Conservation (phyloP, 2,888 invertebrate genomes). For the Orchestes rusci region DNA sequence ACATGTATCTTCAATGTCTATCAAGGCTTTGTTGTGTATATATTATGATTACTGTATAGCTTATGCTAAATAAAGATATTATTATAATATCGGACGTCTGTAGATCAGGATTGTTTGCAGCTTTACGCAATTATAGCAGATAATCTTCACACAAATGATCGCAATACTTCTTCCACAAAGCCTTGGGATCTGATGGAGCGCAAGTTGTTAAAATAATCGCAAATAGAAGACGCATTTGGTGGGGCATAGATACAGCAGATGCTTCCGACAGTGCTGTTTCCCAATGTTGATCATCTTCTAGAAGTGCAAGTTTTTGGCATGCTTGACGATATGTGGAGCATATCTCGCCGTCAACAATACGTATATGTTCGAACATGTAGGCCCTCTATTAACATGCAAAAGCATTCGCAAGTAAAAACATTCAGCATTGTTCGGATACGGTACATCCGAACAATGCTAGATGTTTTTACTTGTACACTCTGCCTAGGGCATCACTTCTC, state of each 20-base stretch:
- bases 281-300: conserved; percentile 25
- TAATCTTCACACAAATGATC: too few relatives aligned
- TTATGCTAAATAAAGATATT: too few relatives aligned
- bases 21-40: background rate
- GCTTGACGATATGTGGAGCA: conserved; percentile 35
- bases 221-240: background rate
- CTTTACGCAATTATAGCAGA: too few relatives aligned
- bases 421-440: conserved; percentile 11
- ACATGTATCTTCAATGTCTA: background rate
- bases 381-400: conserved; percentile 34
- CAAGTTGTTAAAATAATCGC: background rate
- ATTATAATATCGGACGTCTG: too few relatives aligned
- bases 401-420: conserved; percentile 35
- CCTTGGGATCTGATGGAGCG: background rate
- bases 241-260: background rate
- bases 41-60: too few relatives aligned
- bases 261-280: background rate
- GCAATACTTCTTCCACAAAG: background rate
- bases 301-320: conserved; percentile 29
- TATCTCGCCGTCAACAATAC: conserved; percentile 37
- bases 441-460: too few relatives aligned
- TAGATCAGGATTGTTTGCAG: too few relatives aligned
- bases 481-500: conserved; percentile 8
- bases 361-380: conserved; percentile 32
- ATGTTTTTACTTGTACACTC: conserved; percentile 1